phyloP scores from a whole-genome alignment of 2,113 vertebrate species.

The Ammodytes marinus region DNA sequence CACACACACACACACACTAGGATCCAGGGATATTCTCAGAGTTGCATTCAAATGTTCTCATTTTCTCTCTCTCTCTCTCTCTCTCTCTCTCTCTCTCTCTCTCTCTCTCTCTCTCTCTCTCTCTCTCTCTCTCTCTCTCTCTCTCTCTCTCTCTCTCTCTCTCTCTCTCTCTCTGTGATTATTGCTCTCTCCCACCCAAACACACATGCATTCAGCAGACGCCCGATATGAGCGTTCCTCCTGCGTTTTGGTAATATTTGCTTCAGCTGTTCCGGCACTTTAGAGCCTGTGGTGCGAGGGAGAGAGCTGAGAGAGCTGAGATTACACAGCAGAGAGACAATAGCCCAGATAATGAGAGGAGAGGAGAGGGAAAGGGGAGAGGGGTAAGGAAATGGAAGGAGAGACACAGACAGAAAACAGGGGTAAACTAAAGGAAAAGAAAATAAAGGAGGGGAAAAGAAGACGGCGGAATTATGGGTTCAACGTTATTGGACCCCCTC shows the following conservation, averaged over 20 bases:
- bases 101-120: background rate
- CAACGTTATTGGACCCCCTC: too few relatives aligned
- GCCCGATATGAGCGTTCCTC: constrained; percentile 42
- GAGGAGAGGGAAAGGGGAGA: background rate
- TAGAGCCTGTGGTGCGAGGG: constrained; percentile 33
- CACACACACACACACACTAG: constrained; percentile 15
- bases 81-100: constrained; percentile 6
- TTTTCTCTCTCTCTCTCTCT: constrained; percentile 29
- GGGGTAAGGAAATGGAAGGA: rapidly evolving
- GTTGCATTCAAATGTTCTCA: constrained; percentile 48
- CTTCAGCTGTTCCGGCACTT: constrained; percentile 61
- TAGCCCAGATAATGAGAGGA: constrained; percentile 36
- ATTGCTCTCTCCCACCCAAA: constrained; percentile 13
- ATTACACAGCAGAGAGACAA: constrained; percentile 31
- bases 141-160: constrained; percentile 14
- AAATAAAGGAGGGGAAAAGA: background rate
- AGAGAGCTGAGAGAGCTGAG: constrained; percentile 26
- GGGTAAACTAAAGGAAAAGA: too few relatives aligned
- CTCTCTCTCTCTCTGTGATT: background rate
- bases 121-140: background rate
- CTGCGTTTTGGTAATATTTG: constrained; percentile 58
- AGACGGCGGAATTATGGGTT: background rate
- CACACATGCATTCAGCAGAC: constrained; percentile 29
- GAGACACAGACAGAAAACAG: background rate
- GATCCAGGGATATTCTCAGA: constrained; percentile 30